phyloP scores from a whole-genome alignment of 2,888 invertebrate genomes.

The Cephonodes hylas region DNA sequence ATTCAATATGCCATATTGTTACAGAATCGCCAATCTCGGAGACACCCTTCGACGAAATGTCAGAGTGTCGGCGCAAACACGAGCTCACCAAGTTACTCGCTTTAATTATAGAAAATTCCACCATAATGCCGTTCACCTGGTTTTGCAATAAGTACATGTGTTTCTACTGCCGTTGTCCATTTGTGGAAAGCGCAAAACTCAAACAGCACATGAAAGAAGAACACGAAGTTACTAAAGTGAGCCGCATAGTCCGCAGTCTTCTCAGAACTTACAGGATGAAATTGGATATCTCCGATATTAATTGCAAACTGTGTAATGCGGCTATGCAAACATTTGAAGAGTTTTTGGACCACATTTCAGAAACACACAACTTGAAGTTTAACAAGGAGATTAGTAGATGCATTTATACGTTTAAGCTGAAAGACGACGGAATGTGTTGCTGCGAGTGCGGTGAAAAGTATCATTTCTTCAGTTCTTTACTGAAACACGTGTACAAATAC shows the following conservation, averaged over 20 bases:
- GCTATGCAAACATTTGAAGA: slow-evolving; percentile 35
- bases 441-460: slow-evolving; percentile 49
- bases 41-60: slow-evolving; percentile 21
- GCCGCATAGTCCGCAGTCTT: slow-evolving; percentile 32
- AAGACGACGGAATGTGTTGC: slow-evolving; percentile 47
- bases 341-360: slow-evolving; percentile 36
- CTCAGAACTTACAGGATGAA: slow-evolving; percentile 41
- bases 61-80: slow-evolving; percentile 29
- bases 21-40: slow-evolving; percentile 23
- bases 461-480: slow-evolving; percentile 47
- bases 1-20: slow-evolving; percentile 23
- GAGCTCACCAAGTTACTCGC: slow-evolving; percentile 36
- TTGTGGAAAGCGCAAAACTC: slow-evolving; percentile 35
- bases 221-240: slow-evolving; percentile 39
- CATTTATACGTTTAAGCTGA: slow-evolving; percentile 44
- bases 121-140: slow-evolving; percentile 50
- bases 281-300: slow-evolving; percentile 42
- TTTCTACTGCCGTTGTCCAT: slow-evolving; percentile 46
- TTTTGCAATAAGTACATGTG: slow-evolving; percentile 46
- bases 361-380: slow-evolving; percentile 38
- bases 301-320: slow-evolving; percentile 42
- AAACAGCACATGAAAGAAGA: slow-evolving; percentile 42
- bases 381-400: slow-evolving; percentile 33
- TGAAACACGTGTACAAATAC: slow-evolving; percentile 46
- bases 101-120: slow-evolving; percentile 42